Conservation (phyloP, 2,113 vertebrate species). For the Pan paniscus region DNA sequence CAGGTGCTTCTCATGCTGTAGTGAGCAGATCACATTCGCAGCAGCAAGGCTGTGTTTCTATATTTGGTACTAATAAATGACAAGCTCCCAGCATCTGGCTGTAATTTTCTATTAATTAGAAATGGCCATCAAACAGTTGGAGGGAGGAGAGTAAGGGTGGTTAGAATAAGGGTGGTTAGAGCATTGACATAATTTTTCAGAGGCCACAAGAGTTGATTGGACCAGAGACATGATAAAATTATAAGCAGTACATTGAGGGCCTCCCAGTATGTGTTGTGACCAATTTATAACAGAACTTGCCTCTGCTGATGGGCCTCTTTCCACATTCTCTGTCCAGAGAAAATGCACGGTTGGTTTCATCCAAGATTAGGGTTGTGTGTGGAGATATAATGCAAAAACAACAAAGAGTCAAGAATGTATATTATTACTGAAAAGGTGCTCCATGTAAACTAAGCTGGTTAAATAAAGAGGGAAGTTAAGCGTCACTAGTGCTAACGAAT, state of each 20-base stretch:
- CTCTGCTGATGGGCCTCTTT: not conserved
- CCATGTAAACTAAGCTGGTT: not conserved
- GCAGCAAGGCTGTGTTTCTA: not conserved
- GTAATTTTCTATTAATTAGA: slow-evolving; percentile 25
- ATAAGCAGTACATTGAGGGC: not conserved
- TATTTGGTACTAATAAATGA: not conserved
- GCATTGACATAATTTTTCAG: not conserved
- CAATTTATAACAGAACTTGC: not conserved
- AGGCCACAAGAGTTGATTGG: not conserved
- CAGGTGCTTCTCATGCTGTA: not conserved
- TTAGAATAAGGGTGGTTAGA: not conserved
- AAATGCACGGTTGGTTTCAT: not conserved
- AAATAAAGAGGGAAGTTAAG: not conserved
- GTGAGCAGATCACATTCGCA: not conserved
- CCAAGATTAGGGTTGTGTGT: not conserved
- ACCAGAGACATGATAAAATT: not conserved
- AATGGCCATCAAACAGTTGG: not conserved
- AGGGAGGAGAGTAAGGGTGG: not conserved
- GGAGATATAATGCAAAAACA: not conserved
- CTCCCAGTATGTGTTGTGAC: not conserved
- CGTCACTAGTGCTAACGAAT: not conserved
- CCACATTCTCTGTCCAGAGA: not conserved
- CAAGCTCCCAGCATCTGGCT: not conserved
- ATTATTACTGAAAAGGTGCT: not conserved
- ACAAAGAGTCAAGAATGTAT: not conserved